Conservation (phyloP, 1,140 invertebrate species). For the Zaprionus ghesquierei region DNA sequence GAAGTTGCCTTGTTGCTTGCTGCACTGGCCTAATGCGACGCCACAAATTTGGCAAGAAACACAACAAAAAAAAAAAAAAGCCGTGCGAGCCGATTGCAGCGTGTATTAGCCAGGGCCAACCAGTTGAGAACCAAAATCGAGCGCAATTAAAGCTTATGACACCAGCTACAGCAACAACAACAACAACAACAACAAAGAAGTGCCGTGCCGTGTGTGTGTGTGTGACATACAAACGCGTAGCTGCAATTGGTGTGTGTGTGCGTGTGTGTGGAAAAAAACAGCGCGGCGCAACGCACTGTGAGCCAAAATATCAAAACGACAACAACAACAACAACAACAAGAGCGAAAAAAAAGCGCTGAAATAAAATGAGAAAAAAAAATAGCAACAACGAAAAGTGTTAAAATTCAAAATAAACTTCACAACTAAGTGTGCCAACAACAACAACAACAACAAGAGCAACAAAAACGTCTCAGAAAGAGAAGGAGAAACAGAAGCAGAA, state of each 20-base stretch:
- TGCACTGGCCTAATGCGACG: slow-evolving; percentile 45
- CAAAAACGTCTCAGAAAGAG: slow-evolving; percentile 15
- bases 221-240: slow-evolving; percentile 35
- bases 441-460: slow-evolving; percentile 32
- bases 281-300: slow-evolving; percentile 45
- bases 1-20: slow-evolving; percentile 11
- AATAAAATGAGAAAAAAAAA: slow-evolving; percentile 48
- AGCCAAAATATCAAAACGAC: slow-evolving; percentile 32
- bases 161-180: slow-evolving; percentile 33
- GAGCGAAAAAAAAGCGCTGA: neutral
- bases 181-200: slow-evolving; percentile 4
- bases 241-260: slow-evolving; percentile 43
- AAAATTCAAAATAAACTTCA: slow-evolving; percentile 80
- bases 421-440: slow-evolving; percentile 76
- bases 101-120: slow-evolving; percentile 66
- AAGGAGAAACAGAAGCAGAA: slow-evolving; percentile 50
- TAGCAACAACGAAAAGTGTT: slow-evolving; percentile 66
- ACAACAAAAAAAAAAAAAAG: too few species aligned
- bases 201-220: slow-evolving; percentile 1
- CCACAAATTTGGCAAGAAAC: slow-evolving; percentile 55
- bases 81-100: slow-evolving; percentile 45
- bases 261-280: slow-evolving; percentile 70
- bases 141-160: slow-evolving; percentile 66
- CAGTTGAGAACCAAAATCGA: slow-evolving; percentile 71
- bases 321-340: slow-evolving; percentile 14